Percentiles rank a stretch among this genome's conserved stretches.
Conservation (phyloP, 2,888 invertebrate species). For the Pinctada fucata region DNA sequence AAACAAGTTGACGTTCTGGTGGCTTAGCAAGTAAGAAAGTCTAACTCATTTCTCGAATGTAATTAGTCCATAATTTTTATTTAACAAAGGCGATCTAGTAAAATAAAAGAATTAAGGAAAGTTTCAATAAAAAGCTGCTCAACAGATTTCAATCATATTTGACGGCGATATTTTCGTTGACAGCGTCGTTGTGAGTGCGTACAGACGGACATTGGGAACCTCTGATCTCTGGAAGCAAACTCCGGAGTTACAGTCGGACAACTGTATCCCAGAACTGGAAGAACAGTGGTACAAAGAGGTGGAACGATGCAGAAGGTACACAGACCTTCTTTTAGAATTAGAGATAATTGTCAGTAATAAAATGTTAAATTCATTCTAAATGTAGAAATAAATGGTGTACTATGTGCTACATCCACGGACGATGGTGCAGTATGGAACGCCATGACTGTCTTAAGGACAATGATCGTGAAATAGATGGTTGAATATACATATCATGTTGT, state of each 20-base stretch:
- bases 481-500: no score
- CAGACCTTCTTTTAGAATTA: neutral
- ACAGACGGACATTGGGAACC: slow-evolving; percentile 26
- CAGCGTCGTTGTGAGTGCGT: slow-evolving; percentile 26
- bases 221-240: slow-evolving; percentile 33
- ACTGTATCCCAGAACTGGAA: slow-evolving; percentile 16
- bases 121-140: neutral
- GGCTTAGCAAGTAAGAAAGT: slow-evolving; percentile 30
- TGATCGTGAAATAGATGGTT: no score
- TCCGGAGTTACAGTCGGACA: slow-evolving; percentile 25
- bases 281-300: slow-evolving; percentile 19
- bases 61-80: neutral
- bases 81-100: neutral
- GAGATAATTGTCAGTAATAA: no score
- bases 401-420: no score
- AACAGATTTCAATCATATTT: neutral
- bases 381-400: no score
- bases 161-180: neutral
- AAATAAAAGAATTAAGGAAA: neutral
- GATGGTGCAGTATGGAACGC: no score
- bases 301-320: neutral
- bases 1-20: slow-evolving; percentile 28
- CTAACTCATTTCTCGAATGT: neutral
- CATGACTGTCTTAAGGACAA: no score
- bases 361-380: no score